phyloP scores from a whole-genome alignment of 1,140 invertebrate genomes.

The Drosophila fuyamai region DNA sequence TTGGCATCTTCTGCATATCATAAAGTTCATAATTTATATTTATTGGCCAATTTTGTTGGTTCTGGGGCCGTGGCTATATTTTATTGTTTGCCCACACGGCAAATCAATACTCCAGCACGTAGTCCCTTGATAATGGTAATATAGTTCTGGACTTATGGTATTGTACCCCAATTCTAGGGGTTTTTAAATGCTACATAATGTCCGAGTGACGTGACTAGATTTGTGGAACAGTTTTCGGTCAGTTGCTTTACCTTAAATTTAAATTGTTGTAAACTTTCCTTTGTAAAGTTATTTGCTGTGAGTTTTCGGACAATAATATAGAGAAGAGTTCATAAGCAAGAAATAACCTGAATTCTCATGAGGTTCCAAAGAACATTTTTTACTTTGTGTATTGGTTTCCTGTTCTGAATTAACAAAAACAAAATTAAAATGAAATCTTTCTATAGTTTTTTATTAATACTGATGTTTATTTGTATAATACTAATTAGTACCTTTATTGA shows the following conservation, averaged over 20 bases:
- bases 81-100: constrained; percentile 1
- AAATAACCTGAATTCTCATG: too few species aligned
- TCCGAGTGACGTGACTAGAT: neutral
- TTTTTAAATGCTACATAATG: neutral
- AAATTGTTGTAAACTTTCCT: too few species aligned
- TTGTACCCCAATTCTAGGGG: neutral
- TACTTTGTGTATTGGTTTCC: too few species aligned
- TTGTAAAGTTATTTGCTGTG: too few species aligned
- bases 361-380: too few species aligned
- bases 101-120: constrained; percentile 22
- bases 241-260: too few species aligned
- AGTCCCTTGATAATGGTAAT: constrained; percentile 3
- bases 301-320: too few species aligned
- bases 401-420: neutral
- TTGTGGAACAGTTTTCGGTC: too few species aligned
- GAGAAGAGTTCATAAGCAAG: too few species aligned
- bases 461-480: too few species aligned
- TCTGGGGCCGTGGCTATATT: constrained; percentile 10
- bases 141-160: neutral
- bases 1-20: constrained; percentile 50
- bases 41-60: constrained; percentile 33
- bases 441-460: too few species aligned
- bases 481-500: neutral
- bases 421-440: neutral
- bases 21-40: constrained; percentile 62